These are phyloP conservation scores for Sinonovacula constricta DNA, from an alignment of 1,140 invertebrate species.

Conservation along the genomic window DNA sequence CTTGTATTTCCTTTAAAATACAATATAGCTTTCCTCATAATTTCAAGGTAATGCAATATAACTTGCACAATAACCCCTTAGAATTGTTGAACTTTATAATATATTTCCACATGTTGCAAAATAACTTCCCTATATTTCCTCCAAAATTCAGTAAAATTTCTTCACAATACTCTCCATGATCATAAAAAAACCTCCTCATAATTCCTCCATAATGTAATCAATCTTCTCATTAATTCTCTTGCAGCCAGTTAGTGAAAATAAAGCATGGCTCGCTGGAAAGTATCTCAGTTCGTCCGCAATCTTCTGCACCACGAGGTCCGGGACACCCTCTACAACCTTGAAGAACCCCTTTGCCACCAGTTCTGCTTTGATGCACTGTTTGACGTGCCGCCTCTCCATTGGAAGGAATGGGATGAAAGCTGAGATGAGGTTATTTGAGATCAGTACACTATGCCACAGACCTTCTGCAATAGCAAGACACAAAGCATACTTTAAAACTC, in stretches of 20 bases:
- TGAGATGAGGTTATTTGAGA: conserved; percentile 91
- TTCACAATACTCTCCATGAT: too few species aligned
- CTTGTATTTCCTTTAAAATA: too few species aligned
- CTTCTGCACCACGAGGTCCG: conserved; percentile 35
- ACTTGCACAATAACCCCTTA: too few species aligned
- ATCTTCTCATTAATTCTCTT: conserved; percentile 65
- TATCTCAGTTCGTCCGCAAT: conserved; percentile 55
- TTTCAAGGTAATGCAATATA: too few species aligned
- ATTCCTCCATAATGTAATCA: conserved; percentile 54
- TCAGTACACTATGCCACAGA: conserved; percentile 81
- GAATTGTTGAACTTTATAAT: too few species aligned
- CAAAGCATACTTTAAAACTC: too few species aligned
- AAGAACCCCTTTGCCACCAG: conserved; percentile 63
- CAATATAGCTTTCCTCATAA: too few species aligned
- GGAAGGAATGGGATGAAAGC: conserved; percentile 96
- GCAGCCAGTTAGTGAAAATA: conserved; percentile 64
- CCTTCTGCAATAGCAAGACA: conserved; percentile 53
- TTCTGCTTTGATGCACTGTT: conserved; percentile 83
- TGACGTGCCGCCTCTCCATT: conserved; percentile 90
- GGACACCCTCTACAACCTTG: conserved; percentile 22
- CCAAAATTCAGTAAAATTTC: not conserved
- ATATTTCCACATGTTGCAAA: too few species aligned
- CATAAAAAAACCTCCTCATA: too few species aligned
- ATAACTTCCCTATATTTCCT: not conserved
- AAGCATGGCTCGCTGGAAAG: conserved; percentile 44